Conservation (phyloP, 2,888 invertebrate species). For the Hipparchia sbordonii region DNA sequence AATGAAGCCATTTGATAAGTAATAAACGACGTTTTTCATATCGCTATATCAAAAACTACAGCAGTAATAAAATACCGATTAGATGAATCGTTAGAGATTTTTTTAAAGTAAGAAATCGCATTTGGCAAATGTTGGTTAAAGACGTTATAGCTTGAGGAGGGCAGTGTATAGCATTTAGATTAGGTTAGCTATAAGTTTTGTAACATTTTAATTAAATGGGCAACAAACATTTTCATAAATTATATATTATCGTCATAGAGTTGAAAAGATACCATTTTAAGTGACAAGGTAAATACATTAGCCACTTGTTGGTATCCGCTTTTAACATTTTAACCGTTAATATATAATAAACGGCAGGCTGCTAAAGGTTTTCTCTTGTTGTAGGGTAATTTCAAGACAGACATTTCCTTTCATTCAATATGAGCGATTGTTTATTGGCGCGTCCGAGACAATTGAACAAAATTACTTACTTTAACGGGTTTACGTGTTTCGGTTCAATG, state of each 20-base stretch:
- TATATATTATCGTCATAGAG: constrained; percentile 45
- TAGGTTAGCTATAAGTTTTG: too few species aligned
- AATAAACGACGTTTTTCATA: too few species aligned
- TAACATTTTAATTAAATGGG: neutral
- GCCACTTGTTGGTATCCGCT: constrained; percentile 48
- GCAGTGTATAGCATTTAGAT: too few species aligned
- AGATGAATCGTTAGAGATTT: too few species aligned
- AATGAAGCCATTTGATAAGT: too few species aligned
- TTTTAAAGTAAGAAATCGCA: too few species aligned
- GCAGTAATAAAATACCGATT: too few species aligned
- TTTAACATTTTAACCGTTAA: constrained; percentile 68
- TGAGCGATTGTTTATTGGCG: constrained; percentile 80
- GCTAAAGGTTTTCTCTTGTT: constrained; percentile 81
- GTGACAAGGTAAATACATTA: constrained; percentile 71
- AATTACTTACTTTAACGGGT: constrained; percentile 73
- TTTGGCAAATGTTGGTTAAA: too few species aligned
- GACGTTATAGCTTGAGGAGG: too few species aligned
- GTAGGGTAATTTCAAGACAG: constrained; percentile 77
- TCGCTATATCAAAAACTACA: too few species aligned
- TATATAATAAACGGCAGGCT: constrained; percentile 74
- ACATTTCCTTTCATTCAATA: constrained; percentile 83
- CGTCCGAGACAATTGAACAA: constrained; percentile 75
- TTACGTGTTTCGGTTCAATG: constrained; percentile 50
- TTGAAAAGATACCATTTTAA: constrained; percentile 36
- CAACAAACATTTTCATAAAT: neutral